Percentiles rank a stretch among this genome's conserved stretches.
These are phyloP conservation scores for Menidia menidia DNA, from an alignment of 2,797 vertebrate species.

Conservation along the genomic window DNA sequence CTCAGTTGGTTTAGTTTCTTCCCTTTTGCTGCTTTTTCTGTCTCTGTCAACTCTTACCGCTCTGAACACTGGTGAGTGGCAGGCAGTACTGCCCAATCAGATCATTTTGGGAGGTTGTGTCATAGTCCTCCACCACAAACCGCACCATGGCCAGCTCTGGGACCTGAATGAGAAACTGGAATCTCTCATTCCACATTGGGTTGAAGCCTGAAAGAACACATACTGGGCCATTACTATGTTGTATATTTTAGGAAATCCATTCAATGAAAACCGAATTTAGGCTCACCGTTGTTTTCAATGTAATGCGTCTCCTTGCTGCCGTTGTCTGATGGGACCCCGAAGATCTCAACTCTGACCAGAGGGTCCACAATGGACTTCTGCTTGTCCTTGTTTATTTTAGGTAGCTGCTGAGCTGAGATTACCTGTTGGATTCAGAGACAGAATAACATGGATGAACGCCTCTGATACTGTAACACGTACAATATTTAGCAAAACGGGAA, in stretches of 20 bases:
- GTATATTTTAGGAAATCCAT: not conserved
- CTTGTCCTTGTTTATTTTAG: constrained; percentile 92
- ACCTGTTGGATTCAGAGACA: constrained; percentile 77
- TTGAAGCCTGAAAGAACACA: constrained; percentile 87
- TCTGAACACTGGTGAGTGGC: constrained; percentile 89
- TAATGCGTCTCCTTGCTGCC: constrained; percentile 85
- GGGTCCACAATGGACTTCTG: constrained; percentile 93
- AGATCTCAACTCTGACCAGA: constrained; percentile 89
- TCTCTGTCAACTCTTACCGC: constrained; percentile 80
- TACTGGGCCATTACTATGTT: not conserved
- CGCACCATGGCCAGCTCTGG: constrained; percentile 89
- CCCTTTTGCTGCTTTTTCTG: not conserved
- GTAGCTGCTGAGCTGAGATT: constrained; percentile 96
- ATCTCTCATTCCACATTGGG: constrained; percentile 88
- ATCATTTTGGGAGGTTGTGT: constrained; percentile 88
- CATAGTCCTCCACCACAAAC: constrained; percentile 93
- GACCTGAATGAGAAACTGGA: constrained; percentile 85
- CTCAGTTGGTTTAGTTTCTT: not conserved
- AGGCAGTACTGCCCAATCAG: constrained; percentile 91
- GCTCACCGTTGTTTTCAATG: constrained; percentile 90
- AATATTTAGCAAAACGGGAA: not conserved
- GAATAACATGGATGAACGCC: not conserved
- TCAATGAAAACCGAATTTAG: not conserved
- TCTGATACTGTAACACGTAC: not conserved
- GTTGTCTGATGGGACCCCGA: constrained; percentile 84